Evolutionary conservation across 92 coral and sea anemone species (phyloP), one percentile per base, ranked within the genome.

Genomic region (Umimayanthus chanpuru): DNA sequence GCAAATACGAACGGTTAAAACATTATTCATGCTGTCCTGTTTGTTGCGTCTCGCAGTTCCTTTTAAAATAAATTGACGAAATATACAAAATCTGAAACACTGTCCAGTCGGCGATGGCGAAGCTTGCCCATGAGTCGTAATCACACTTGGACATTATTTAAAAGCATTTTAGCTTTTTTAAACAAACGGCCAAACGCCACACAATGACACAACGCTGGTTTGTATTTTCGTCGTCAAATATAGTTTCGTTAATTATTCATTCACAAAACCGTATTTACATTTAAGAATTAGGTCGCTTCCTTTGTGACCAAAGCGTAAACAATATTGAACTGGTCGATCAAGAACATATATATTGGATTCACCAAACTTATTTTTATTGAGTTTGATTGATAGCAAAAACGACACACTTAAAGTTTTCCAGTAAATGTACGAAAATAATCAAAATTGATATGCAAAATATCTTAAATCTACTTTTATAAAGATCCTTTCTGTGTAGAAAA

Each of bases 191-290:
- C 40, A 44, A 23, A 70, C 32, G 87, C 50, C 50, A 71, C 25
- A 25, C 43, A 72, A 71, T 29, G 29, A 71, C 25, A 25, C 43
- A 72, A 71, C 43, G 29, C 43, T 30, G 40, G 64, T 47, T 44
- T 65, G 77, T 9, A 29, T 26, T 44, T 83, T 70, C 28, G 7
- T 20, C 79, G 41, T 36, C 72, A 61, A 44, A 75, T 75, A 75
- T 75, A 5, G 67, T 61, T 85, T 50, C 70, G 88, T 88, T 89
- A 74, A 93, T 91, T 94, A 93, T 93, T 72, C 90, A 93, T 89
- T 82, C 93, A 81, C 89, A 50, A 41, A 85, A 70, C 28, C 75
- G 68, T 91, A 94, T 94, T 94, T 94, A 90, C 95, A 94, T 91
- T 89, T 86, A 58, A 77, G 75, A 85, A 36, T 30, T 30, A 29